These are phyloP conservation scores for Neogobius melanostomus DNA, from an alignment of 2,113 vertebrate genomes.

Conservation along the genomic window DNA sequence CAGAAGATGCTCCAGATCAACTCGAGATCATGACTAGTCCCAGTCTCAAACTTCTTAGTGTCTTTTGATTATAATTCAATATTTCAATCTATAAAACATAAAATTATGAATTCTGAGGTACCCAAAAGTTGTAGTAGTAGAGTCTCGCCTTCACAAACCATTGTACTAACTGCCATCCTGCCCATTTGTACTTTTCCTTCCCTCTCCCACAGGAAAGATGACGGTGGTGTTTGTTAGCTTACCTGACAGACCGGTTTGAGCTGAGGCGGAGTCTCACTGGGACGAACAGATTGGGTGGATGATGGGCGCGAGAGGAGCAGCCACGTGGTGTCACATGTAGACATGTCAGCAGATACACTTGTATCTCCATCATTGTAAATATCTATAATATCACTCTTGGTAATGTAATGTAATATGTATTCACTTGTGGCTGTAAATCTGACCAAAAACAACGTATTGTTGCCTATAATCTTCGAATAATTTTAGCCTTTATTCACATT, in stretches of 20 bases:
- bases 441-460: not conserved
- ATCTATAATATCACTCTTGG: not conserved
- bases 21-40: too few species aligned
- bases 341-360: not conserved
- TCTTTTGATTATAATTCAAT: too few species aligned
- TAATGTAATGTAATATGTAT: not conserved
- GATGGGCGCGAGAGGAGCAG: not conserved
- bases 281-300: constrained; percentile 9
- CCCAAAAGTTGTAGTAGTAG: too few species aligned
- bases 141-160: constrained; percentile 4
- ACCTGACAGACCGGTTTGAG: constrained; percentile 49
- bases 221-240: constrained; percentile 68
- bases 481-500: not conserved
- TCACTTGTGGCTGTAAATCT: not conserved
- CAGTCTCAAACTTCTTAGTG: too few species aligned
- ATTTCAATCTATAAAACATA: too few species aligned
- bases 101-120: too few species aligned
- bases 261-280: not conserved
- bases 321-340: not conserved
- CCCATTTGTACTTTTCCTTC: constrained; percentile 12
- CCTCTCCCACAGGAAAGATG: constrained; percentile 56
- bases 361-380: not conserved
- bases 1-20: too few species aligned
- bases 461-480: not conserved
- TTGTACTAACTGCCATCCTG: constrained; percentile 7